Evolutionary conservation across 2,797 vertebrate genomes (phyloP), one percentile per base, ranked within the genome.

Genomic region (Pseudomugil gertrudae): DNA sequence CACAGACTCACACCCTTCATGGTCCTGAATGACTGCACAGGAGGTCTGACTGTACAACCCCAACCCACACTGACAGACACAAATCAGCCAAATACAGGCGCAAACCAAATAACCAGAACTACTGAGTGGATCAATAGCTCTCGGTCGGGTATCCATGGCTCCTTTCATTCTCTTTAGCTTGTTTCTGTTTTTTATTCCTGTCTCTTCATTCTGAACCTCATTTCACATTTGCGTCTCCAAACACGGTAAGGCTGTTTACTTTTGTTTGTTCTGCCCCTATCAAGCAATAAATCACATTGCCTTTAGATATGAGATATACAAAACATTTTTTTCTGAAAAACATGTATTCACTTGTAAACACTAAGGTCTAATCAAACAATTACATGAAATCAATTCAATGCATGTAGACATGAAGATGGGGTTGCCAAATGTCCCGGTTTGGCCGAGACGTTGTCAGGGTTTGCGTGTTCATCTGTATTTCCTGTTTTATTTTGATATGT

Each of bases 1-100:
- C 52, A 54, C 14, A 2, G 69, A 80, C 71, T 74, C 8, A 10
- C 32, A 71, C 76, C 78, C 78, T 84, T 74, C 64, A 57, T 67
- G 74, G 54, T 74, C 6, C 32, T 75, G 66, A 69, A 65, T 32
- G 53, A 66, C 66, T 79, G 33, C 0, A 29, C 4, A 62, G 72
- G 71, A 76, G 72, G 74, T 64, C 69, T 75, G 76, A 80, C 72
- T 66, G 53, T 55, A 23, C 15, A 26, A 63, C 67, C 66, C 29
- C 0, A 72, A 62, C 54, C 63, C 56, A 81, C 21, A 35, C 79
- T 53, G 76, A 62, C 75, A 63, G 79, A 86, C 83, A 85, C 86
- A 87, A 86, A 89, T 87, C 86, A 88, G 65, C 81, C 77, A 86
- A 88, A 90, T 86, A 81, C 82, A 79, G 81, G 85, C 81, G 83